Percentiles rank a stretch among this genome's conserved stretches.
These are phyloP conservation scores for Nothobranchius furzeri DNA, from an alignment of 2,113 vertebrate genomes.

Conservation along the genomic window DNA sequence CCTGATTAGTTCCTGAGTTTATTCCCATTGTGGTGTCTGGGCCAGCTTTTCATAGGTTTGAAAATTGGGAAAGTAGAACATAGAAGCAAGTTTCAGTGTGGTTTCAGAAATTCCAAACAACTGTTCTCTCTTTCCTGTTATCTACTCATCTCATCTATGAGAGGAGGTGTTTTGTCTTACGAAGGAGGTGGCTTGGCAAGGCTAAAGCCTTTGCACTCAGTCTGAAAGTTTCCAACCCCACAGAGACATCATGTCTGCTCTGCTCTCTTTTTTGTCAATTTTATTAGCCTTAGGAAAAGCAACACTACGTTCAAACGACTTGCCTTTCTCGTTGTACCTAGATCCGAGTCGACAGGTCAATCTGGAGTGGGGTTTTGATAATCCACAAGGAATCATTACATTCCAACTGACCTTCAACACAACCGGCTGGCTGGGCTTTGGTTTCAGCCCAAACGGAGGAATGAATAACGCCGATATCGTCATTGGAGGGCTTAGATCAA, in stretches of 20 bases:
- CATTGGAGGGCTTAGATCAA: constrained; percentile 71
- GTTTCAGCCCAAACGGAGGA: constrained; percentile 73
- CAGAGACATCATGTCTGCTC: constrained; percentile 50
- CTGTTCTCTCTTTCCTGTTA: constrained; percentile 26
- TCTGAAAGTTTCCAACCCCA: constrained; percentile 12
- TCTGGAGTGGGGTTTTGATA: constrained; percentile 78
- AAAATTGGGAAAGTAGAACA: too few species aligned
- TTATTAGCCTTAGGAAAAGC: constrained; percentile 15
- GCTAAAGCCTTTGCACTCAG: constrained; percentile 20
- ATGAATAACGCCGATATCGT: constrained; percentile 77
- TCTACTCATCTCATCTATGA: constrained; percentile 38
- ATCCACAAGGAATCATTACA: constrained; percentile 65
- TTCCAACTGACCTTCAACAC: constrained; percentile 77
- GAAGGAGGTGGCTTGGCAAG: constrained; percentile 23
- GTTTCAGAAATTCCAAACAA: constrained; percentile 17
- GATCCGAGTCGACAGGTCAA: constrained; percentile 58
- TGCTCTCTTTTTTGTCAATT: constrained; percentile 38
- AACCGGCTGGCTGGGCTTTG: constrained; percentile 81
- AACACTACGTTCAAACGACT: constrained; percentile 12
- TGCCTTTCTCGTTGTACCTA: constrained; percentile 77
- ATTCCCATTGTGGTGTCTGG: too few species aligned
- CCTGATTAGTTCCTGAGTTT: too few species aligned
- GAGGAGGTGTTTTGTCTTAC: constrained; percentile 51
- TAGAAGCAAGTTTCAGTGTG: too few species aligned
- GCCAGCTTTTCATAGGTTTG: too few species aligned